Base-by-base conservation (phyloP, 2,113 vertebrate genomes). In the Anser cygnoides region DNA sequence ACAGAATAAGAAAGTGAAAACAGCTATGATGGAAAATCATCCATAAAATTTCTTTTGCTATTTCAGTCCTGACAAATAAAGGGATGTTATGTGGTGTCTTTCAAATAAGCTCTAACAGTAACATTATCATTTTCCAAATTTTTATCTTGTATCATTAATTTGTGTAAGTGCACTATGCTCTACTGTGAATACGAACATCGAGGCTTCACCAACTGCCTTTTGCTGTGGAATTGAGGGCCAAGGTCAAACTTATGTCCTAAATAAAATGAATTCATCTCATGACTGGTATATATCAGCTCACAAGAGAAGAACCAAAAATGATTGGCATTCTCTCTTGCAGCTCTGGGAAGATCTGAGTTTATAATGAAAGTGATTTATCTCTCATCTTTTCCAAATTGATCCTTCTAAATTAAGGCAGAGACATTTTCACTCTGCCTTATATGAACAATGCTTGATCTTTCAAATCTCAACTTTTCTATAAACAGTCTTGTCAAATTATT, bases 311-410 rank as follows among this genome's bases (percentile, higher is more conserved):
- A 76, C 70, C 72, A 71, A 46, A 67, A 92, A 77, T 95, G 95
- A 97, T 78, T 95, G 95, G 86, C 92, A 93, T 73, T 91, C 79
- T 55, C 67, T 96, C 80, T 49, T 15, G 13, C 61, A 86, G 90
- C 63, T 82, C 35, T 26, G 79, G 52, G 67, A 94, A 94, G 80
- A 92, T 89, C 87, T 62, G 91, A 90, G 89, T 94, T 84, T 75
- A 89, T 96, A 96, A 95, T 92, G 91, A 93, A 96, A 94, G 80
- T 65, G 85, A 96, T 96, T 97, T 97, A 61, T 95, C 90, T 89
- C 95, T 93, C 87, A 95, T 89, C 86, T 95, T 91, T 93, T 70
- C 84, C 55, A 96, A 95, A 95, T 23, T 92, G 93, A 96, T 95
- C 92, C 86, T 91, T 87, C 81, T 89, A 94, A 96, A 97, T 94